Evolutionary conservation across 2,113 vertebrate species (phyloP).

Genomic region (Psammodynastes pulverulentus): DNA sequence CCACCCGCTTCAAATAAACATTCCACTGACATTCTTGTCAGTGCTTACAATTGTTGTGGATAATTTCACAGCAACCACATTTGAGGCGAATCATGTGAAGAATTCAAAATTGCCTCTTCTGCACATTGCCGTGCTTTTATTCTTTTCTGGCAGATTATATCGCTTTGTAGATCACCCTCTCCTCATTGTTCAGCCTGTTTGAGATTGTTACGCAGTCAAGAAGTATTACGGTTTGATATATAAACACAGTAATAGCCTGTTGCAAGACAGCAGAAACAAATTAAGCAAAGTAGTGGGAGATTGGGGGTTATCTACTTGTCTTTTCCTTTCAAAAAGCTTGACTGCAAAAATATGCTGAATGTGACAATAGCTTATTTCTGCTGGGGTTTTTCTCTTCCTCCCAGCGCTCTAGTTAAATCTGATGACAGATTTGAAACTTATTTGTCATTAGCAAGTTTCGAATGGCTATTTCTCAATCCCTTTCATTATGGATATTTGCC

Average conservation of each 20-base stretch:
- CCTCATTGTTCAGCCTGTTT: slow-evolving; percentile 27
- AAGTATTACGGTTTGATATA: slow-evolving; percentile 40
- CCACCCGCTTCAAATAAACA: not conserved
- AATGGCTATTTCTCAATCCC: not conserved
- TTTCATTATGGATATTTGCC: not conserved
- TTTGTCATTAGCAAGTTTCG: slow-evolving; percentile 21
- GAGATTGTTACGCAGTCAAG: slow-evolving; percentile 35
- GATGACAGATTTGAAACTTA: slow-evolving; percentile 41
- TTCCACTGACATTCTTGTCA: not conserved
- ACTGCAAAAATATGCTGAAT: slow-evolving; percentile 37
- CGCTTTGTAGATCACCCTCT: slow-evolving; percentile 10
- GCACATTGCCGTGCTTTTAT: not conserved
- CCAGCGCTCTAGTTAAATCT: slow-evolving; percentile 7
- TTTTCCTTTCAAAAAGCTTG: slow-evolving; percentile 41
- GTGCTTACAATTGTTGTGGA: not conserved
- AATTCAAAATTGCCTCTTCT: slow-evolving; percentile 14
- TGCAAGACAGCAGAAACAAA: slow-evolving; percentile 59
- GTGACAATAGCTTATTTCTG: slow-evolving; percentile 42
- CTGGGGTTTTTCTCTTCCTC: not conserved
- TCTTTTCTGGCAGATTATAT: slow-evolving; percentile 25
- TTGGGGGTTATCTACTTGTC: slow-evolving; percentile 49
- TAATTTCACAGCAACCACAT: not conserved
- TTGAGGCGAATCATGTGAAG: not conserved
- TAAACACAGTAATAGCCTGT: slow-evolving; percentile 42
- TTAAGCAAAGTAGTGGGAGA: slow-evolving; percentile 54